phyloP scores from a whole-genome alignment of 2,797 vertebrate species.

The Enteromius unitaeniatus region DNA sequence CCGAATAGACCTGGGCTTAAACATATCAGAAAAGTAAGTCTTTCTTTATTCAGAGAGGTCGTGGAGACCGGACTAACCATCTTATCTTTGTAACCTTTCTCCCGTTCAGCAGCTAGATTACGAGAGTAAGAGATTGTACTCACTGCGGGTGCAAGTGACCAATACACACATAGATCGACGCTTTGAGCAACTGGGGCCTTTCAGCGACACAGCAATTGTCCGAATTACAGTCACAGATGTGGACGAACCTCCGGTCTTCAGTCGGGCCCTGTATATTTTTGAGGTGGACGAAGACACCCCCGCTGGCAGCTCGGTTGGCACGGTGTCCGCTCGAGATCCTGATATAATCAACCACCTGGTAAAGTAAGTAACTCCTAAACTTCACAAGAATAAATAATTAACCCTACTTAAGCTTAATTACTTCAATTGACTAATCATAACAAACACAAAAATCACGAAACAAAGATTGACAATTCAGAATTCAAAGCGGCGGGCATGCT shows the following conservation, averaged over 20 bases:
- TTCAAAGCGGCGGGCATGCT: no score
- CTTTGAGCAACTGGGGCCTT: slow-evolving; percentile 89
- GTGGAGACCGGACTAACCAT: slow-evolving; percentile 14
- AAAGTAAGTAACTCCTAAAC: slow-evolving; percentile 81
- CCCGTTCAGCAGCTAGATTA: slow-evolving; percentile 89
- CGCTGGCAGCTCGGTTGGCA: slow-evolving; percentile 89
- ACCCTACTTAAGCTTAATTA: not conserved
- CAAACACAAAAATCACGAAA: no score
- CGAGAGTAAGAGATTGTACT: slow-evolving; percentile 89
- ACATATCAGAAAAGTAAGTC: slow-evolving; percentile 40
- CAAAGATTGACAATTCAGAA: no score
- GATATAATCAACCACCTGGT: slow-evolving; percentile 86
- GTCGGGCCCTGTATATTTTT: slow-evolving; percentile 87
- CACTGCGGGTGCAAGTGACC: slow-evolving; percentile 90
- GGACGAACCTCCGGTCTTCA: slow-evolving; percentile 93
- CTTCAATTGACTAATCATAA: not conserved
- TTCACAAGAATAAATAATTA: not conserved
- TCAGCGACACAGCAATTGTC: slow-evolving; percentile 90
- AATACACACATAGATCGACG: slow-evolving; percentile 90
- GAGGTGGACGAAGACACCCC: slow-evolving; percentile 93
- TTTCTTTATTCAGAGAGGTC: slow-evolving; percentile 35
- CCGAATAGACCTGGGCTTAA: slow-evolving; percentile 40
- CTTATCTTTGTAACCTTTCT: slow-evolving; percentile 56
- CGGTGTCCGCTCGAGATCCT: slow-evolving; percentile 90
- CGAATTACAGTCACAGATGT: slow-evolving; percentile 90